Conservation (phyloP, 2,888 invertebrate genomes). For the Leptopterna dolabrata region DNA sequence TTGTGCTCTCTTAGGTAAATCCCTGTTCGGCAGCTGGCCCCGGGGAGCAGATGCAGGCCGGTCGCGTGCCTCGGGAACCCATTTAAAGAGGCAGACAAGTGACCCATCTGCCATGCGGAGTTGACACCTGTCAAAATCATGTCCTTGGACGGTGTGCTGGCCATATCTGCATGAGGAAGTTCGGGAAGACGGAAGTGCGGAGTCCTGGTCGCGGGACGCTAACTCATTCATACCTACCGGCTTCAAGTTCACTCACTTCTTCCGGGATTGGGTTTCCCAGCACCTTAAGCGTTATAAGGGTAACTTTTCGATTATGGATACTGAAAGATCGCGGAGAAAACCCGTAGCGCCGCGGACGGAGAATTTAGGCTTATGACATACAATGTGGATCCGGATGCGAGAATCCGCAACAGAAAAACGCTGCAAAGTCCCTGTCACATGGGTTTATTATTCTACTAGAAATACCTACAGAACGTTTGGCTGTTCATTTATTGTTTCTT, state of each 20-base stretch:
- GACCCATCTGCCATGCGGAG: constrained; percentile 51
- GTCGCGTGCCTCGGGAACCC: constrained; percentile 45
- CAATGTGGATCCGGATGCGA: no score
- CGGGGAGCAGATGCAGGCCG: constrained; percentile 39
- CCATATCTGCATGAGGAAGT: not conserved
- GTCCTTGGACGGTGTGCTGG: constrained; percentile 8
- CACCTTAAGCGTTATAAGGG: no score
- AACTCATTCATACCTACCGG: not conserved
- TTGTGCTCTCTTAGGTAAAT: constrained; percentile 48
- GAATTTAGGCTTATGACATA: no score
- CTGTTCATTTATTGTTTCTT: no score
- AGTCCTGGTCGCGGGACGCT: not conserved
- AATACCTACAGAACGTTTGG: no score
- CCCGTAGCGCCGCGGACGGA: no score
- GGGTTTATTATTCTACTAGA: no score
- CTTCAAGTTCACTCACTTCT: not conserved
- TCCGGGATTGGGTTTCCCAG: not conserved
- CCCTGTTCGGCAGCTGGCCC: constrained; percentile 53
- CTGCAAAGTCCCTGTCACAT: no score
- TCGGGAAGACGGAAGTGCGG: not conserved
- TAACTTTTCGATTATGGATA: no score
- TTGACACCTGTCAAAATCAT: constrained; percentile 53
- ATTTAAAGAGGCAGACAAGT: constrained; percentile 54
- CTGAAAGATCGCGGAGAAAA: no score
- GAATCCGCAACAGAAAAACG: no score